These are phyloP conservation scores for Triplophysa rosa DNA, from an alignment of 2,113 vertebrate species.

Conservation along the genomic window DNA sequence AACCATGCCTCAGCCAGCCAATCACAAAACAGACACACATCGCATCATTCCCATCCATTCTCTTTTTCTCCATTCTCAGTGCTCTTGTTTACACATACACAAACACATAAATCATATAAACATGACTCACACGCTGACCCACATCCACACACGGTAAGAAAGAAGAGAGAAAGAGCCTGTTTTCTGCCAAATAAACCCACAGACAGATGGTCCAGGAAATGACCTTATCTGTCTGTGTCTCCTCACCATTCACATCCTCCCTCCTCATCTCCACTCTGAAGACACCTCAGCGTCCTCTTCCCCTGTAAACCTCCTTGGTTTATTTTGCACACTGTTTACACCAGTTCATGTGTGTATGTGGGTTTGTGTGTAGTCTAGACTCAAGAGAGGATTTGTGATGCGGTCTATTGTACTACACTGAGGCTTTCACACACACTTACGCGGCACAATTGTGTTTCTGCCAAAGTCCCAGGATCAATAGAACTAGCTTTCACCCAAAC, in stretches of 20 bases:
- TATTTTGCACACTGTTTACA: neutral
- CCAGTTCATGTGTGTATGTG: neutral
- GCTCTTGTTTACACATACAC: neutral
- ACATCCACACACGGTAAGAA: neutral
- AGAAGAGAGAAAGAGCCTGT: conserved; percentile 7
- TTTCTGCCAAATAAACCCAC: conserved; percentile 46
- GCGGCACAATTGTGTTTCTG: conserved; percentile 20
- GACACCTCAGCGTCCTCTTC: neutral
- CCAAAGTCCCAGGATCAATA: conserved; percentile 30
- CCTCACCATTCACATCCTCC: conserved; percentile 41
- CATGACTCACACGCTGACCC: conserved; percentile 30
- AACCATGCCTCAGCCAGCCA: conserved; percentile 69
- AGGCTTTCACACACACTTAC: conserved; percentile 38
- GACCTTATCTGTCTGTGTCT: conserved; percentile 50
- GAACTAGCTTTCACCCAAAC: conserved; percentile 29
- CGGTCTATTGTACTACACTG: conserved; percentile 59
- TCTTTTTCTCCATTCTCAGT: conserved; percentile 10
- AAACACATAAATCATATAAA: conserved; percentile 23
- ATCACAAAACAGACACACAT: conserved; percentile 63
- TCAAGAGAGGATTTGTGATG: conserved; percentile 58
- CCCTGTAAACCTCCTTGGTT: neutral
- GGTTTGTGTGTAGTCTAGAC: conserved; percentile 26
- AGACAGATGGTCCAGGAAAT: conserved; percentile 63
- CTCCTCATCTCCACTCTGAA: conserved; percentile 3
- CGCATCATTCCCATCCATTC: conserved; percentile 49